Evolutionary conservation across 2,888 invertebrate genomes (phyloP), one percentile per base, ranked within the genome.

Genomic region (Empis stercorea): DNA sequence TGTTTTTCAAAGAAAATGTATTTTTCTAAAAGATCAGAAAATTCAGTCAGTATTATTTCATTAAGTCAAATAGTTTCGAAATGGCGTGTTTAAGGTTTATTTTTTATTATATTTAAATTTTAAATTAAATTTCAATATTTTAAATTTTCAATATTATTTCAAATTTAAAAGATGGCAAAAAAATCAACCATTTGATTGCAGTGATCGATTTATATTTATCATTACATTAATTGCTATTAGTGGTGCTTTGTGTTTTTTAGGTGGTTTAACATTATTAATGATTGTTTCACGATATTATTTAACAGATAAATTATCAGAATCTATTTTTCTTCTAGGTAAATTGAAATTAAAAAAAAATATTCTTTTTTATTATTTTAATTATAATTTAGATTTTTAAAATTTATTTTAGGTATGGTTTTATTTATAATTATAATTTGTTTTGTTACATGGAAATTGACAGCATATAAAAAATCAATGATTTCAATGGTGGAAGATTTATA

Each of bases 161-260:
- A 27, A 27, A 27, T n/a, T n/a, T n/a, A n/a, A 7, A 7, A 27
- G 4, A 4, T 4, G 23, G 5, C 4, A 9, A 6, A 27, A 27
- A 27, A 27, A 27, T 27, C 23, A 27, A 27, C 23, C 4, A 27
- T 6, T 27, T 27, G 9, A 27, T 27, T 27, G 5, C 7, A 27
- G 23, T 27, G 23, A 27, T 27, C 23, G 23, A 27, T 27, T 27
- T 27, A 27, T 27, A 7, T 27, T 27, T 9, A 27, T 27, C 7
- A 13, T 40, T 20, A 40, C 40, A 40, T n/a, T 40, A 27, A 40
- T 40, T 40, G 40, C 40, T 13, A 40, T 40, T 27, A 20, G 40
- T 9, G 40, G 40, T 10, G 14, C 40, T 14, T 10, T 40, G 3
- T 40, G 40, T 27, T 40, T 40, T 27, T 13, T 40, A n/a, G 40